Evolutionary conservation across 2,888 invertebrate species (phyloP), one percentile per base, ranked within the genome.

Genomic region (Thysanoteuthis rhombus): DNA sequence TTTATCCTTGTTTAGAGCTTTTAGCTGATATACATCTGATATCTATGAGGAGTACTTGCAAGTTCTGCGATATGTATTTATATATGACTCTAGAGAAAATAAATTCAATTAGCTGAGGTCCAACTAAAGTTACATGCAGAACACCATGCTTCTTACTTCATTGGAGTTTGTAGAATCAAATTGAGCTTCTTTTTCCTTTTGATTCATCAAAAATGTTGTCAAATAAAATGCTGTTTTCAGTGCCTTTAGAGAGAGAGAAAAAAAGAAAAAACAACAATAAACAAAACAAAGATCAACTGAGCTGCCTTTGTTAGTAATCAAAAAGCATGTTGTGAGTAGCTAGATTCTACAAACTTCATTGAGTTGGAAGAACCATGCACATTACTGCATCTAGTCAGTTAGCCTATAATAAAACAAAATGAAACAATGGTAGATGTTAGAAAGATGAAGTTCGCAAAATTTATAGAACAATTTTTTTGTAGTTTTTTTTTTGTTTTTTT

Each of bases 111-210:
- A 75, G 10, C 32, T 75, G 4, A 5, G 5, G 52, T 52, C 2
- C 22, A 52, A 52, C 52, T 52, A 47, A 32, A 75, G 32, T 75
- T n/a, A 36, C 75, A 75, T 75, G 75, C 75, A 75, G n/a, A 75
- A 75, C 75, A 75, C 75, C 75, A 75, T 75, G 75, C 75, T 75
- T 75, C 75, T 75, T 75, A 75, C 75, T 75, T 75, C 75, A 75
- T n/a, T 75, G 75, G 75, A 36, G 19, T 75, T 75, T 75, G 75
- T 75, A n/a, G 75, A 75, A 75, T 75, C 36, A 75, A n/a, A 36
- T 75, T n/a, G 75, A 75, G 36, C 75, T 75, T n/a, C 75, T 36
- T 75, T 75, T 16, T 75, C n/a, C n/a, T 12, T 75, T 75, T 75
- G n/a, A 0, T n/a, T n/a, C 75, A 75, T 75, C 75, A 75, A 75